A percentile compares a stretch with the other conserved stretches of the same genome.
Conservation (phyloP, 2,113 vertebrate genomes). For the Channa maculata region DNA sequence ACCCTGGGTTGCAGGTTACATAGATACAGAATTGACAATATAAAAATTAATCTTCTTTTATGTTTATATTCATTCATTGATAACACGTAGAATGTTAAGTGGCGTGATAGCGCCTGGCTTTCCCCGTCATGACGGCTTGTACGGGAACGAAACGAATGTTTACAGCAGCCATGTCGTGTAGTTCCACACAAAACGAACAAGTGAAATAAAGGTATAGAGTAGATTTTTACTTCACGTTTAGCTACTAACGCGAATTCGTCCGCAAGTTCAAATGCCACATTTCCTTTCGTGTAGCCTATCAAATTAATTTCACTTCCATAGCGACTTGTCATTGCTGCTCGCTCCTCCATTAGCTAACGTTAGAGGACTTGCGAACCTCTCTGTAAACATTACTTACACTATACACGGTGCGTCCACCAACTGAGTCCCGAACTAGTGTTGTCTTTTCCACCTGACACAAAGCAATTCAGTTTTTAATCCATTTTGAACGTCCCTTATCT, state of each 20-base stretch:
- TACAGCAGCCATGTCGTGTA: conserved; percentile 1
- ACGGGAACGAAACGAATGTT: background rate
- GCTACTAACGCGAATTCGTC: background rate
- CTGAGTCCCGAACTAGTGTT: background rate
- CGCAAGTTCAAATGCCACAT: background rate
- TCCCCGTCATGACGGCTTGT: background rate
- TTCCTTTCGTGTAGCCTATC: background rate
- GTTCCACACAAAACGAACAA: background rate
- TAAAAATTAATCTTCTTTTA: no score
- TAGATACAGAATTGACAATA: no score
- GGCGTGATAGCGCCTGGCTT: background rate
- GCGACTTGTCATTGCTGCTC: conserved; percentile 59
- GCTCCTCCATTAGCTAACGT: conserved; percentile 66
- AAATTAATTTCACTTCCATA: conserved; percentile 59
- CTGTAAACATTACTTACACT: conserved; percentile 55
- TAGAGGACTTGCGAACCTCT: conserved; percentile 37
- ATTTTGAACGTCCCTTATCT: background rate
- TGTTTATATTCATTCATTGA: no score
- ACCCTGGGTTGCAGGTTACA: no score
- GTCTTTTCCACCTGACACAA: background rate
- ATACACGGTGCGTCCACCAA: conserved; percentile 31
- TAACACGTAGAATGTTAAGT: no score
- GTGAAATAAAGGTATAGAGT: background rate
- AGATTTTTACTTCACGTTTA: background rate
- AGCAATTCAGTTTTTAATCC: conserved; percentile 13